Conservation (phyloP, 64 coral and sea anemone genomes). For the Exaiptasia diaphana region DNA sequence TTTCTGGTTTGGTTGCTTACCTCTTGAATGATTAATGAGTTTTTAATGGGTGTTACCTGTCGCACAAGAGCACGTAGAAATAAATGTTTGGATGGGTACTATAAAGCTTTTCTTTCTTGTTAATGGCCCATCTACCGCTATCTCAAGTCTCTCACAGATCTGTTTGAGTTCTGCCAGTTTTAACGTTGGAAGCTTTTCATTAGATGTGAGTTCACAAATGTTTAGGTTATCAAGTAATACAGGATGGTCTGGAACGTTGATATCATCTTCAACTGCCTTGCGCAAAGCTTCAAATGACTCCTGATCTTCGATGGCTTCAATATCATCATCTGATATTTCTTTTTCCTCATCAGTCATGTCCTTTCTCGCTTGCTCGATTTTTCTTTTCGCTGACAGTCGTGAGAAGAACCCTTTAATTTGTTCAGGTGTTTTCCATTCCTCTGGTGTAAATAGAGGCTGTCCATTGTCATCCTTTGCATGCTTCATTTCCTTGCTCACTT, state of each 20-base stretch:
- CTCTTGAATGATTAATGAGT: too few relatives aligned
- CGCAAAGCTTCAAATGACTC: background rate
- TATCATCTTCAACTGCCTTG: background rate
- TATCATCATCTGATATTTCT: background rate
- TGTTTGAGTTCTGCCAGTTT: conserved; percentile 21
- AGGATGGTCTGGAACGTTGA: conserved; percentile 1
- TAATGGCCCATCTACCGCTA: background rate
- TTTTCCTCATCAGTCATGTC: background rate
- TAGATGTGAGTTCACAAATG: conserved; percentile 3
- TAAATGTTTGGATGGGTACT: background rate
- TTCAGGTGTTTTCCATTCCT: conserved; percentile 34
- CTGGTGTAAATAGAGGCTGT: background rate
- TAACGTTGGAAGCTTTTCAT: background rate
- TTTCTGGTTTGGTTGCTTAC: too few relatives aligned
- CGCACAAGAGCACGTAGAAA: conserved; percentile 21
- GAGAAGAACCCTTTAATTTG: conserved; percentile 39
- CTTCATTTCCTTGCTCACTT: conserved; percentile 29
- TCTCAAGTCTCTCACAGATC: background rate
- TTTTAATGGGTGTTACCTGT: too few relatives aligned
- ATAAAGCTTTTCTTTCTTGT: background rate
- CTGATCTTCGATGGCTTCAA: background rate
- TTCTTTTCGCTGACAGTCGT: conserved; percentile 16
- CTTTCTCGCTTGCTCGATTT: background rate
- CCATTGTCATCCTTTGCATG: background rate
- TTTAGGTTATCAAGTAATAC: background rate